Conservation (phyloP, 2,113 vertebrate genomes). For the Callipepla squamata region DNA sequence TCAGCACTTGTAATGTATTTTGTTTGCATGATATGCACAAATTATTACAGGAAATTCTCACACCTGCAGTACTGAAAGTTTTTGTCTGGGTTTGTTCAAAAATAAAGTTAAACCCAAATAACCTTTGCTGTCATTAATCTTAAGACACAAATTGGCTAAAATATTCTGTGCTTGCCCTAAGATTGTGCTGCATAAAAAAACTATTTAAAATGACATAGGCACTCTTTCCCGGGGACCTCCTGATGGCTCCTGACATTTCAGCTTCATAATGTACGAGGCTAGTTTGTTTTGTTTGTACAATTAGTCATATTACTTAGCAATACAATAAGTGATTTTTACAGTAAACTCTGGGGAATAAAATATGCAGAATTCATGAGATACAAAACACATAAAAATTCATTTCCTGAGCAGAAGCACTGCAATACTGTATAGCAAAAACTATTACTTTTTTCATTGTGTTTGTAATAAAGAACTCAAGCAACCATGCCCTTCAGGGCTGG, state of each 20-base stretch:
- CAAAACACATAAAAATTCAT: conserved; percentile 73
- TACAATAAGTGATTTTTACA: conserved; percentile 68
- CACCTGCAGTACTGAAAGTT: background rate
- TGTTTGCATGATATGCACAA: conserved; percentile 28
- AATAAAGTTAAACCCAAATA: background rate
- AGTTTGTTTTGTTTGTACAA: conserved; percentile 60
- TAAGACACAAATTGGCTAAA: conserved; percentile 20
- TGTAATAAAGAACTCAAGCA: conserved; percentile 69
- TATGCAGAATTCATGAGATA: conserved; percentile 72
- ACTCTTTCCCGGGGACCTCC: conserved; percentile 39
- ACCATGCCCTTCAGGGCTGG: conserved; percentile 63
- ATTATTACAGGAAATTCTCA: background rate
- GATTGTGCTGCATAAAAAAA: conserved; percentile 17
- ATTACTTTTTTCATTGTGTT: conserved; percentile 65
- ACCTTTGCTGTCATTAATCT: background rate
- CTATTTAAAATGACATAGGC: conserved; percentile 48
- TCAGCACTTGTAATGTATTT: background rate
- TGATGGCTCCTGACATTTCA: conserved; percentile 43
- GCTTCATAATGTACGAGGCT: conserved; percentile 5
- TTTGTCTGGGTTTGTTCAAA: background rate
- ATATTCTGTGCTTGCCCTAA: conserved; percentile 5
- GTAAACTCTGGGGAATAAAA: conserved; percentile 69
- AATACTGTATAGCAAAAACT: conserved; percentile 43
- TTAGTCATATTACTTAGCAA: conserved; percentile 49
- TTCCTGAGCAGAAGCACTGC: conserved; percentile 61